Conservation (phyloP, 2,113 vertebrate species). For the Carassius carassius region DNA sequence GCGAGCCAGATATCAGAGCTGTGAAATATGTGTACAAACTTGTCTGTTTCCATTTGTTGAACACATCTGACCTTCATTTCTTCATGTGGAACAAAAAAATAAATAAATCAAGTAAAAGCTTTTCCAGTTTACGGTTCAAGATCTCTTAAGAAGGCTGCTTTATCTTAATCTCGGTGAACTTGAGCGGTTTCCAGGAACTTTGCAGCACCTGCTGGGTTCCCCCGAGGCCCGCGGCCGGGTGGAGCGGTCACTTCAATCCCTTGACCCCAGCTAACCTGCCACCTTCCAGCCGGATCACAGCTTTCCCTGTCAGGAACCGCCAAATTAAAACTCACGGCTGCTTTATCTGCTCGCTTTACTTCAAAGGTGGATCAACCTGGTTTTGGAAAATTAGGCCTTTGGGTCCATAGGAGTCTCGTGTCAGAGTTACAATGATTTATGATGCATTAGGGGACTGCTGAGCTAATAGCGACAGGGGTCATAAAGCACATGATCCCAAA, state of each 20-base stretch:
- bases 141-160: not conserved
- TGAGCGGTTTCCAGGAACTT: conserved; percentile 58
- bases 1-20: not conserved
- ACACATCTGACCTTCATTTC: not conserved
- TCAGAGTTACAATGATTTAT: conserved; percentile 46
- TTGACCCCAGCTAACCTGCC: conserved; percentile 41
- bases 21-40: not conserved
- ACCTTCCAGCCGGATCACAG: conserved; percentile 16
- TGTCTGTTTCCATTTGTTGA: not conserved
- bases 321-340: conserved; percentile 66
- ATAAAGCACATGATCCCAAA: not conserved
- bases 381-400: conserved; percentile 39
- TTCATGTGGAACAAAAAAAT: conserved; percentile 21
- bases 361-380: conserved; percentile 61
- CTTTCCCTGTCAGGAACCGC: conserved; percentile 59
- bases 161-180: conserved; percentile 57
- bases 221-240: not conserved
- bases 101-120: not conserved
- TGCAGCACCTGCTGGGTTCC: conserved; percentile 66
- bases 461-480: conserved; percentile 3
- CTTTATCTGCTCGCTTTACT: conserved; percentile 58
- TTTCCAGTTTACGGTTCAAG: not conserved
- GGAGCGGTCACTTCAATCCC: conserved; percentile 35
- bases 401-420: conserved; percentile 25
- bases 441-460: not conserved